Evolutionary conservation across 2,888 invertebrate genomes (phyloP), one percentile per base, ranked within the genome.

Genomic region (Eristalis tenax): DNA sequence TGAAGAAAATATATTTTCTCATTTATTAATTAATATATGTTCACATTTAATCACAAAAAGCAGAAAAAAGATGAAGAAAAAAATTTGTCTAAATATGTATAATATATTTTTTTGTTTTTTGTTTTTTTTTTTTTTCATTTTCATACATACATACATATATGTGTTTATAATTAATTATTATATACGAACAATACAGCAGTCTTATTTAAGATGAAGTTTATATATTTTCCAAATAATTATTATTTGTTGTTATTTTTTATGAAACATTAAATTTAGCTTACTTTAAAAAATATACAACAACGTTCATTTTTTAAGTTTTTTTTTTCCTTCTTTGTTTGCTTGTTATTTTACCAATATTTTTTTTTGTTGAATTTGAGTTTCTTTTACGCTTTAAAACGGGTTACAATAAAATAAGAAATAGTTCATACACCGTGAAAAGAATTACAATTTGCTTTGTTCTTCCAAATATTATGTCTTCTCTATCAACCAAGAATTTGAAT

Each of bases 151-250:
- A 18, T 50, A 50, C 50, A 50, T 50, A 38, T 90, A 90, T 89
- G 89, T 89, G 88, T 91, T 91, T 92, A 91, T 91, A 91, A 90
- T 90, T 90, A 90, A 91, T 91, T 88, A 88, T 88, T 91, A 91
- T 91, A 91, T 92, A 92, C 91, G 92, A 92, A 92, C 92, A 92
- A 92, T 92, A 92, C 92, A 92, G 92, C 93, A 92, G 92, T 92
- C 93, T 92, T 92, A 92, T 93, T 91, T 91, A 92, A 91, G 91
- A 92, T 92, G 91, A 92, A 91, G 91, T 85, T 89, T 88, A 80
- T 84, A 75, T 89, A 74, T 66, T 85, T 84, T 61, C 85, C 89
- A 90, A 90, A 90, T 90, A 89, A 89, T 91, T 78, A 89, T 90
- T 90, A 89, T 90, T 89, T 77, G 26, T 69, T 69, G 71, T 83